Conservation (phyloP, 2,797 vertebrate genomes). For the Geotria australis region DNA sequence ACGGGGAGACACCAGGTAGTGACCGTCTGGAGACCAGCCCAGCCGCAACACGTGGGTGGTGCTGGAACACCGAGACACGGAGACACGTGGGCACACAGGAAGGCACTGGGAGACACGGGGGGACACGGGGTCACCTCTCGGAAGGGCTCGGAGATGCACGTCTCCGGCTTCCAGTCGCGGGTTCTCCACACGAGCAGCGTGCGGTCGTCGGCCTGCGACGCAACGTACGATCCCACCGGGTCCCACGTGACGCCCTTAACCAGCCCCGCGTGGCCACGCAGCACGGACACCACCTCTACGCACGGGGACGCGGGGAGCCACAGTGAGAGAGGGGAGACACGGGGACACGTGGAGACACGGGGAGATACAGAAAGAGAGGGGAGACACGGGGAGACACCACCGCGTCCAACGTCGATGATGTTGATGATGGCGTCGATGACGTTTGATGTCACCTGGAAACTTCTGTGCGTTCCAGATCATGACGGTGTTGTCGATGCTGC, state of each 20-base stretch:
- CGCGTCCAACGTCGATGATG: too few species aligned
- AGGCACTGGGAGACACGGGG: neutral
- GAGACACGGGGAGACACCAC: too few species aligned
- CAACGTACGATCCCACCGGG: conserved; percentile 86
- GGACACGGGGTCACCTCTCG: conserved; percentile 20
- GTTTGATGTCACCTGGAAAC: conserved; percentile 39
- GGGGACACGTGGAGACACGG: neutral
- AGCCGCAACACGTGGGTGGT: conserved; percentile 81
- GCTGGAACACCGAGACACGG: conserved; percentile 52
- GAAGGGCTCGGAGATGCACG: conserved; percentile 90
- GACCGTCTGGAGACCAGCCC: conserved; percentile 93
- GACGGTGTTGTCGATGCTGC: conserved; percentile 92
- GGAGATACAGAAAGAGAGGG: too few species aligned
- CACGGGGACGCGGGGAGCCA: neutral
- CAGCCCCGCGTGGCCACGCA: conserved; percentile 72
- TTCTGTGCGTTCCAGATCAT: conserved; percentile 96
- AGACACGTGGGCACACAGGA: neutral
- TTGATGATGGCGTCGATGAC: too few species aligned
- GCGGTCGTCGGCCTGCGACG: conserved; percentile 84
- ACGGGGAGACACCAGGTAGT: conserved; percentile 98
- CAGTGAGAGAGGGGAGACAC: neutral
- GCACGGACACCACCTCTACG: conserved; percentile 63
- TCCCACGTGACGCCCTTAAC: conserved; percentile 97
- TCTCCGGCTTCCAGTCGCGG: conserved; percentile 88
- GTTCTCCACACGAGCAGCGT: conserved; percentile 92